Percentiles rank a stretch among this genome's conserved stretches.
These are phyloP conservation scores for Sebastes trivittatus DNA, from an alignment of 2,797 vertebrate genomes.

Conservation along the genomic window DNA sequence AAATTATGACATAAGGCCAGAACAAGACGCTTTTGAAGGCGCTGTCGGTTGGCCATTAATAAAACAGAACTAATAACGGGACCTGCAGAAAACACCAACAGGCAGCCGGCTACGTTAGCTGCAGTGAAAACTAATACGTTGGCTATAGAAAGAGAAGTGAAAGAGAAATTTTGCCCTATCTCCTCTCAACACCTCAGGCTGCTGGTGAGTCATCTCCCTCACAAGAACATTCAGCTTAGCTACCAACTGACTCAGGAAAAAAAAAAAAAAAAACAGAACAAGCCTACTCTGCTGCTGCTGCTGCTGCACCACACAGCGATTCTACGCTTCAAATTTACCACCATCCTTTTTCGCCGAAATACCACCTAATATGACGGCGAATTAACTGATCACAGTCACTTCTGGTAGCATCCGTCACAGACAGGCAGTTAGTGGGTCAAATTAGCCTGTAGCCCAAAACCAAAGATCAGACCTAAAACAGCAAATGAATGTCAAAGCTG, in stretches of 20 bases:
- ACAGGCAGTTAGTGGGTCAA: constrained; percentile 14
- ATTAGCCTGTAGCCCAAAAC: constrained; percentile 34
- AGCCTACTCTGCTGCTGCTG: constrained; percentile 51
- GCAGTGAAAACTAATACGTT: constrained; percentile 71
- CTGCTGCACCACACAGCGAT: constrained; percentile 53
- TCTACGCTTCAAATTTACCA: constrained; percentile 46
- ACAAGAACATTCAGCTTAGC: constrained; percentile 82
- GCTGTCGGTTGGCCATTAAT: constrained; percentile 57
- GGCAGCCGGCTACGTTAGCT: constrained; percentile 52
- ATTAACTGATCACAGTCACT: constrained; percentile 29
- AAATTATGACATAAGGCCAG: constrained; percentile 68
- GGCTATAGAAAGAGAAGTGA: constrained; percentile 77
- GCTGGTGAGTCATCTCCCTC: constrained; percentile 80
- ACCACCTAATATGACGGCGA: constrained; percentile 29
- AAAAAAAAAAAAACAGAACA: constrained; percentile 36
- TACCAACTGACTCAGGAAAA: constrained; percentile 75
- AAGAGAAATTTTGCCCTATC: constrained; percentile 77
- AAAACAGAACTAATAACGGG: constrained; percentile 45
- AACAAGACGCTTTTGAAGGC: constrained; percentile 51
- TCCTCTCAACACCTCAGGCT: constrained; percentile 79
- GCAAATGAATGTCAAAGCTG: constrained; percentile 40
- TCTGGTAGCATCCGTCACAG: constrained; percentile 34
- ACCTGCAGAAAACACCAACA: constrained; percentile 34
- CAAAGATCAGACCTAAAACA: constrained; percentile 37
- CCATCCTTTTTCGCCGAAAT: constrained; percentile 42